Percentiles rank a stretch among this genome's conserved stretches.
Conservation (phyloP, 1,140 invertebrate genomes). For the Dolichoris vasculosae region DNA sequence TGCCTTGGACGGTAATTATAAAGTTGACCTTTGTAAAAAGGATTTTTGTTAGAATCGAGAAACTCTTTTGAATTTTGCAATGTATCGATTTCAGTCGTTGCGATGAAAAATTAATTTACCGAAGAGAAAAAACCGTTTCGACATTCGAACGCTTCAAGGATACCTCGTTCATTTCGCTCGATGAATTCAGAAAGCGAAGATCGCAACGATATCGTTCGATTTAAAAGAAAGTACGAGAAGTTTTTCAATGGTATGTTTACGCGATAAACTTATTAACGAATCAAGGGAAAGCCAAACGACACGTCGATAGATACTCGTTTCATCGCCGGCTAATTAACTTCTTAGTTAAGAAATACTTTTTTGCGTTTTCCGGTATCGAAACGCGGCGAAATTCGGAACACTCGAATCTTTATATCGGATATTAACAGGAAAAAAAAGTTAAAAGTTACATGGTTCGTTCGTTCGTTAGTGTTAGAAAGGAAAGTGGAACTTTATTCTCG, state of each 20-base stretch:
- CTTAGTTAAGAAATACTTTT: background rate
- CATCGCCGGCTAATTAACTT: background rate
- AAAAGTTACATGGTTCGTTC: too few relatives aligned
- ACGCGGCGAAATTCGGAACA: background rate
- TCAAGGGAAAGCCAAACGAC: conserved; percentile 1
- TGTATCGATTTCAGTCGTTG: background rate
- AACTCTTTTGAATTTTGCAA: background rate
- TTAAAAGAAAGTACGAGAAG: conserved; percentile 18
- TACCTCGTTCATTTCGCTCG: background rate
- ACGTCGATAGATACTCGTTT: background rate
- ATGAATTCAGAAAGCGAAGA: background rate
- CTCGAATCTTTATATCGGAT: background rate
- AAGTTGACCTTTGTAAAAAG: background rate
- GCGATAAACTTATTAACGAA: background rate
- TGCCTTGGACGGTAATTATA: background rate
- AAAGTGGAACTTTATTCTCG: background rate
- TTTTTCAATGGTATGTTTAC: conserved; percentile 24
- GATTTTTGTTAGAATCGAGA: background rate
- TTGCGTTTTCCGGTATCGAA: background rate
- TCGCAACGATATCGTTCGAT: background rate
- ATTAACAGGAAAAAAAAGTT: too few relatives aligned
- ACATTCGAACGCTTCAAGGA: background rate
- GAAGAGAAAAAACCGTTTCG: background rate
- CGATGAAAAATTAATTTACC: background rate
- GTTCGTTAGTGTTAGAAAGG: background rate